Evolutionary conservation across 1,140 invertebrate species (phyloP), one percentile per base, ranked within the genome.

Genomic region (Drosophila burlai): DNA sequence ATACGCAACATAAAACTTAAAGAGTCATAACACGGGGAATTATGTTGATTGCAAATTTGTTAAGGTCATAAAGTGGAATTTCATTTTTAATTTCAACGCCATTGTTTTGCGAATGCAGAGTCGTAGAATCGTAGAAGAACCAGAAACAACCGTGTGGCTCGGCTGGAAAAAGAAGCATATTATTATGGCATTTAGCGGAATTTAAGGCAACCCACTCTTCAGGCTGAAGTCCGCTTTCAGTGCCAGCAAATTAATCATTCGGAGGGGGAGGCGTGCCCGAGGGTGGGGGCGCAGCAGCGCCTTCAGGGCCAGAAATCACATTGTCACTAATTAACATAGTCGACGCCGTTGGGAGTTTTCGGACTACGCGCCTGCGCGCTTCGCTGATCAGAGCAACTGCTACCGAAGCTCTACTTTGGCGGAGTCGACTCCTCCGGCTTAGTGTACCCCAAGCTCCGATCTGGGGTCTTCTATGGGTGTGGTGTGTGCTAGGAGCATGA

Each of bases 21-120:
- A 60, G 61, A 87, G 84, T 87, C 84, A 87, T 87, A 87, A 89
- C 81, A 87, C 15, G 63, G 60, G 69, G 75, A 80, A 90, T 85
- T 90, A 90, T 90, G 85, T 90, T 91, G 82, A 91, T 91, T 90
- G 86, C 86, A 76, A 90, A 90, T 90, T 91, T 91, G 83, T 91
- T 91, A 91, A 90, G 83, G 87, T 91, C 87, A 90, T 90, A 91
- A 90, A 90, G 75, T 76, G 64, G 80, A 90, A 80, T 90, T 90
- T 90, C 71, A 65, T 81, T 90, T 90, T 90, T 90, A 90, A 90
- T 90, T 90, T 90, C 83, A 90, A 90, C 85, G 85, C 85, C 85
- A 90, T 90, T 90, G 85, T 90, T 76, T 76, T 69, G 55, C 65
- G 50, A 64, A 42, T 67, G 73, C 43, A 62, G 4, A 65, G 26